Conservation (phyloP, 1,140 invertebrate species). For the Halyomorpha halys region DNA sequence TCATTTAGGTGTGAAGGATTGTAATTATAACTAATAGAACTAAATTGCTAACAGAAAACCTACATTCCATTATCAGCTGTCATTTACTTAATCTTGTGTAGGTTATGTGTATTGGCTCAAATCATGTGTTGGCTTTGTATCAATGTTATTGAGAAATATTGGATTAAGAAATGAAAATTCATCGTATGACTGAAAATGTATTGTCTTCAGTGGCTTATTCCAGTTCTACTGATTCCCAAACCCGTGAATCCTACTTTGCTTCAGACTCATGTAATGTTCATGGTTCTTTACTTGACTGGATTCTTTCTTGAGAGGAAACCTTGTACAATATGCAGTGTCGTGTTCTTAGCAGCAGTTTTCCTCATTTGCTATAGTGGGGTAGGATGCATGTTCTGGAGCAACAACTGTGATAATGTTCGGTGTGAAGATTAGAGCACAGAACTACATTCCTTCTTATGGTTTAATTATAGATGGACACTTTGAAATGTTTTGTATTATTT, state of each 20-base stretch:
- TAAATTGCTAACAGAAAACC: no score
- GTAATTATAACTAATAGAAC: no score
- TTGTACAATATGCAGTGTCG: constrained; percentile 89
- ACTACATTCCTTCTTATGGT: no score
- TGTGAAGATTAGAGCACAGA: constrained; percentile 44
- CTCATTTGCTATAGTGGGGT: constrained; percentile 92
- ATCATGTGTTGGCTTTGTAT: constrained; percentile 7
- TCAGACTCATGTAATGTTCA: constrained; percentile 94
- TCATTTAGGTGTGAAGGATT: no score
- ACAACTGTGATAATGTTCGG: constrained; percentile 59
- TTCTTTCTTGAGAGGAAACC: constrained; percentile 93
- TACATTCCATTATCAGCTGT: constrained; percentile 1
- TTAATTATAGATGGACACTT: no score
- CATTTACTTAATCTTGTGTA: constrained; percentile 1
- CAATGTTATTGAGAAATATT: constrained; percentile 2
- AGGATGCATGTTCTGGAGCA: constrained; percentile 85
- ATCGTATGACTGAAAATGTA: constrained; percentile 57
- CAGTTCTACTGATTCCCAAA: constrained; percentile 92
- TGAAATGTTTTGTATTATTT: no score
- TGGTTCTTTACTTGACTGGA: constrained; percentile 83
- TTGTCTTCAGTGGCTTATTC: constrained; percentile 96
- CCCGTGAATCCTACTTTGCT: constrained; percentile 87
- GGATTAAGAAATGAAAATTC: constrained; percentile 9
- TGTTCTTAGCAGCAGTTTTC: constrained; percentile 84
- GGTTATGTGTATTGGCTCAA: background rate